Base-by-base conservation (phyloP, 2,888 invertebrate genomes). In the Drosophila seclusa region DNA sequence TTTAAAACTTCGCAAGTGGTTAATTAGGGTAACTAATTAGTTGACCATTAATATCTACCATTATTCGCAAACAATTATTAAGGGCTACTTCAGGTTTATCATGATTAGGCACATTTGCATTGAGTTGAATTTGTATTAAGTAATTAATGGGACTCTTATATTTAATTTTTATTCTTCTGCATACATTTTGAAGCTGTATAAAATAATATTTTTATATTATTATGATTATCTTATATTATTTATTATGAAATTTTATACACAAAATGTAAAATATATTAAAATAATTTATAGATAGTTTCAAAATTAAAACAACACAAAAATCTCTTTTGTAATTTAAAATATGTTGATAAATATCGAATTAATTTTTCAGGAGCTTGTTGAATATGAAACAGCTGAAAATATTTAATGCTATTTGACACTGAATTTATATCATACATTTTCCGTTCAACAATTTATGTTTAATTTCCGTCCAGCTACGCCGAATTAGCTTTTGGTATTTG, bases 1-100 rank as follows among this genome's bases (percentile, higher is more conserved):
- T 60, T 79, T 72, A 59, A 78, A 72, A 64, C 78, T 66, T 80
- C 59, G 72, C 72, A 78, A 80, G 70, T 68, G 72, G 60, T 67
- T 85, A 80, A 85, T 85, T 78, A 68, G 27, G 55, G 34, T 36
- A 27, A 42, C 45, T 58, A 72, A 78, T 78, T 72, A 65, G 52
- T 58, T 71, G 52, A 62, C 53, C 60, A 64, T 45, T 59, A 73
- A 49, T 64, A 59, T 65, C 32, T 57, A 50, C 24, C 13, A 21
- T 24, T 18, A 21, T 48, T 27, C 21, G 8, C n/a, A 29, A 50
- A 16, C 29, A 36, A 49, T 48, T 34, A 49, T 38, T 45, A 45
- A 57, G 49, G 27, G 34, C 21, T 31, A 40, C 36, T 31, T 24
- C 31, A 27, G 24, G 18, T 0, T 6, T 2, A 34, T 36, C 5